Evolutionary conservation across 2,113 vertebrate genomes (phyloP).

Genomic region (Dolichallabes microphthalmus): DNA sequence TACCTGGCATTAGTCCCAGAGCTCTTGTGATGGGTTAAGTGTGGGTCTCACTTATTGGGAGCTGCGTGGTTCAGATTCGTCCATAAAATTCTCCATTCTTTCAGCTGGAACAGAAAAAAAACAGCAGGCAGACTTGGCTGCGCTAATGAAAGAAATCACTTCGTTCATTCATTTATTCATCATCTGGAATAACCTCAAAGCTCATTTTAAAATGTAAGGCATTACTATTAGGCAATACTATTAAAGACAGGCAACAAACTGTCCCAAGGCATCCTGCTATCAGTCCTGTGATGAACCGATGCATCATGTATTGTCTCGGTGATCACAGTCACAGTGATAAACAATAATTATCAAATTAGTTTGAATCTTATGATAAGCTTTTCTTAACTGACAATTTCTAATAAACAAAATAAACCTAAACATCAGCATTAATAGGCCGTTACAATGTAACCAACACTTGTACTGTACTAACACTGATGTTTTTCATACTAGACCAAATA

Average conservation of each 20-base stretch:
- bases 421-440: neutral
- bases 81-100: slow-evolving; percentile 38
- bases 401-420: neutral
- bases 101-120: neutral
- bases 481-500: neutral
- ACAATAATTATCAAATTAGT: neutral
- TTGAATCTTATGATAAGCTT: neutral
- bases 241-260: neutral
- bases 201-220: neutral
- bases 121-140: neutral
- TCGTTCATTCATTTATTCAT: neutral
- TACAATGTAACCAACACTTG: no score
- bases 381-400: neutral
- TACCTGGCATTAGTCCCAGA: slow-evolving; percentile 43
- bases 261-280: neutral
- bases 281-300: neutral
- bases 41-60: slow-evolving; percentile 31
- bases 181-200: neutral
- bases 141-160: slow-evolving; percentile 55
- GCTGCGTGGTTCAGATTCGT: slow-evolving; percentile 14
- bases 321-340: neutral
- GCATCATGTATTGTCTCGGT: neutral
- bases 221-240: neutral
- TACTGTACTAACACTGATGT: no score
- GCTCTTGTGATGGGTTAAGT: slow-evolving; percentile 38